phyloP scores from a whole-genome alignment of 2,888 invertebrate species.

The Digitonthophagus gazella region DNA sequence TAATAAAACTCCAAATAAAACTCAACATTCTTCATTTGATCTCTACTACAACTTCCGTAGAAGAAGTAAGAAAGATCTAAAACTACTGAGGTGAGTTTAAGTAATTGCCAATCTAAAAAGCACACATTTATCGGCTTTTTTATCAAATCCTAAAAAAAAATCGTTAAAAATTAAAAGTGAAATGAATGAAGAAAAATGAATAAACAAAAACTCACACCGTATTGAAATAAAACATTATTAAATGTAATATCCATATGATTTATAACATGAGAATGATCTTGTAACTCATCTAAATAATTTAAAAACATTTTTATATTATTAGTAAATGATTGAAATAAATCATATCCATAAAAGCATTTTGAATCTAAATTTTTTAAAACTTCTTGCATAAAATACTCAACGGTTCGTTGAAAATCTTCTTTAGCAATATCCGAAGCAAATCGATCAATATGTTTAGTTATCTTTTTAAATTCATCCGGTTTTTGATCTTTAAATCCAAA shows the following conservation, averaged over 20 bases:
- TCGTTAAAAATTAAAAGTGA: too few species aligned
- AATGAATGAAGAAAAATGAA: too few species aligned
- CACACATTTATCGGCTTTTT: conserved; percentile 34
- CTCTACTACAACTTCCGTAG: conserved; percentile 30
- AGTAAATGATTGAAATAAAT: conserved; percentile 11
- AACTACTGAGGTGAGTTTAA: conserved; percentile 32
- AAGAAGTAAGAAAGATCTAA: conserved; percentile 38
- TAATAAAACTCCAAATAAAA: conserved; percentile 37
- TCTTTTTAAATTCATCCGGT: conserved; percentile 29
- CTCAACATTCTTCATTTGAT: conserved; percentile 32
- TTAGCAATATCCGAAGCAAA: neutral
- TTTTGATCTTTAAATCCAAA: conserved; percentile 35
- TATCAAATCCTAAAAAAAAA: neutral
- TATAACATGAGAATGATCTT: conserved; percentile 22
- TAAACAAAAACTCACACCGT: conserved; percentile 25
- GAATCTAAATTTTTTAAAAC: conserved; percentile 4
- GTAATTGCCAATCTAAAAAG: conserved; percentile 40
- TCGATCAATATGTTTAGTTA: conserved; percentile 21
- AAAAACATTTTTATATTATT: conserved; percentile 8
- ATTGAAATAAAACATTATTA: conserved; percentile 34
- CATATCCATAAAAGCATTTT: neutral
- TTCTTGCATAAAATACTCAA: neutral
- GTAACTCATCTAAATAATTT: conserved; percentile 6
- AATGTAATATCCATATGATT: conserved; percentile 33
- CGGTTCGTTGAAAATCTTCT: neutral